These are phyloP conservation scores for Alligator mississippiensis DNA, from an alignment of 2,113 vertebrate species.

Conservation along the genomic window DNA sequence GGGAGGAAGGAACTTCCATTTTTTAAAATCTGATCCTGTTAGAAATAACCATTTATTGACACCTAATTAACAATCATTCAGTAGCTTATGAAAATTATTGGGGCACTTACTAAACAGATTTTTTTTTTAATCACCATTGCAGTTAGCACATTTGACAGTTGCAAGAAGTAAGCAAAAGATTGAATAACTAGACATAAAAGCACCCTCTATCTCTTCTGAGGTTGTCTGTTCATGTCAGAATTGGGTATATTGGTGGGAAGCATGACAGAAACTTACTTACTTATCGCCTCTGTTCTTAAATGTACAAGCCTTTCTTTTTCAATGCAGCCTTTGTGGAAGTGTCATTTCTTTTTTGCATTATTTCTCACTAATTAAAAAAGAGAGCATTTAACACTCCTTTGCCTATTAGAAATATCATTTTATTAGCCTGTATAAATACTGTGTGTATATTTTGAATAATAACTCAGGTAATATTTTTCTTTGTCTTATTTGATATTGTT, in stretches of 20 bases:
- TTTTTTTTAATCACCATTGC: background rate
- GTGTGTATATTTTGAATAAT: background rate
- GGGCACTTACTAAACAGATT: background rate
- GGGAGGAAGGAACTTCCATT: background rate
- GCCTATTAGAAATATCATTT: no score
- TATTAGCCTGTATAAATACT: no score
- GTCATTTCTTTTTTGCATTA: background rate
- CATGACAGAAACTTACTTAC: background rate
- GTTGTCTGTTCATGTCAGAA: fast-evolving
- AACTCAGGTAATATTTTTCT: background rate
- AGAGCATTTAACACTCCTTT: background rate
- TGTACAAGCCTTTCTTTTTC: background rate
- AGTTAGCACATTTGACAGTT: background rate
- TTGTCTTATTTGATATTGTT: background rate
- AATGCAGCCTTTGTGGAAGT: background rate
- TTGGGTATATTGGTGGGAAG: background rate
- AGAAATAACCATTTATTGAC: background rate
- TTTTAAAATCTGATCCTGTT: background rate
- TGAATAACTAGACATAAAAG: background rate
- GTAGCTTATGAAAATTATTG: background rate
- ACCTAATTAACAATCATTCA: background rate
- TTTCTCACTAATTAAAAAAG: background rate
- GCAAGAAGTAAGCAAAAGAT: background rate
- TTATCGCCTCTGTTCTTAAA: background rate
- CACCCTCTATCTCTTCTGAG: background rate